Base-by-base conservation (phyloP, 2,113 vertebrate genomes). In the Anseranas semipalmata region DNA sequence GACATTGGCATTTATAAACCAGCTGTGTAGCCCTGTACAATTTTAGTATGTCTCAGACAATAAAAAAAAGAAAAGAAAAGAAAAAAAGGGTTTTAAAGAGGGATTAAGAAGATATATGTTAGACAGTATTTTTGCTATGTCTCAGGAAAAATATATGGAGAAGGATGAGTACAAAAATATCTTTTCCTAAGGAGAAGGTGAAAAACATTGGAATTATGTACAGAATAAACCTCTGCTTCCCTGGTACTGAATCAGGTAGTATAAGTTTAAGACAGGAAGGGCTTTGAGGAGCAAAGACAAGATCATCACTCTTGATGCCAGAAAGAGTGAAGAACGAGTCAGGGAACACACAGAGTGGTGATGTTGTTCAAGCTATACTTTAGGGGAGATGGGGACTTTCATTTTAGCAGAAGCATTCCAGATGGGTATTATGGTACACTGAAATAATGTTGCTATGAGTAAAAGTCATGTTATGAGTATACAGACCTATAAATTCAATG, bases 331-430 rank as follows among this genome's bases (percentile, higher is more conserved):
- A 56, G 24, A 83, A 45, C 7, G 28, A 80, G 19, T 56, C 60
- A 89, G 21, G 18, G 5, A 28, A 56, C 1, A 1, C 37, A 70
- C 9, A 70, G 19, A 53, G 2, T 0, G 1, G 7, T 45, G 56
- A 50, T 30, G 28, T 33, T 75, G 12, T 73, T 74, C 27, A 79
- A 60, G 7, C 7, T 73, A 43, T 59, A 68, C 59, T 59, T 89
- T 65, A 74, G 73, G 22, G 14, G 46, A 74, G 19, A 7, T 52
- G 63, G 28, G 6, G 21, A n/a, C 18, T 53, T 3, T 82, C 48
- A 78, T 65, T 78, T 89, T 86, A 53, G 14, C 15, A 46, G n/a
- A 85, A 65, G 8, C 19, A 22, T 60, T 83, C 48, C 24, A 37
- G 56, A 33, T 37, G 5, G 24, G 3, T 83, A 13, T 62, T 83